Conservation (phyloP, 2,888 invertebrate species). For the Eubasilissa splendida region DNA sequence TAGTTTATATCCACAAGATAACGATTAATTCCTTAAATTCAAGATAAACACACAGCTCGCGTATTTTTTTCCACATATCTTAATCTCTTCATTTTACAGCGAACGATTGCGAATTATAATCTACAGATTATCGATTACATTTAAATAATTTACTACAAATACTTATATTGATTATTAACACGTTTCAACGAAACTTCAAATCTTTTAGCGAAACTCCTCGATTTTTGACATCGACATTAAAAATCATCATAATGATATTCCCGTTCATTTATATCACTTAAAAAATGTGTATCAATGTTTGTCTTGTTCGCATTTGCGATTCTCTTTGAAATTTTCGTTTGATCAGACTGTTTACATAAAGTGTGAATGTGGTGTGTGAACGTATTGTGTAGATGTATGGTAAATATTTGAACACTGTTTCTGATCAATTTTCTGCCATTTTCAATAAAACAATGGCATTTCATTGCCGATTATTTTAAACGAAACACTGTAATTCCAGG, state of each 20-base stretch:
- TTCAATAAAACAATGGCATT: background rate
- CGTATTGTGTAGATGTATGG: background rate
- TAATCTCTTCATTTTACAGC: too few relatives aligned
- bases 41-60: background rate
- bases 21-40: constrained; percentile 1
- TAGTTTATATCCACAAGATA: constrained; percentile 1
- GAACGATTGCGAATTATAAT: too few relatives aligned
- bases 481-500: background rate
- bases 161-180: too few relatives aligned
- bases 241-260: constrained; percentile 2
- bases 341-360: constrained; percentile 7
- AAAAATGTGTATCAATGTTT: constrained; percentile 17
- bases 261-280: background rate
- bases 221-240: background rate
- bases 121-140: too few relatives aligned
- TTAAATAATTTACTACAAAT: too few relatives aligned
- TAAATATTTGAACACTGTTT: constrained; percentile 7
- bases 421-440: constrained; percentile 1
- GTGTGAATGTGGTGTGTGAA: background rate
- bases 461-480: background rate
- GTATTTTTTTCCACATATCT: background rate
- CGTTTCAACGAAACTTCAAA: background rate
- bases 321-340: background rate
- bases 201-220: background rate
- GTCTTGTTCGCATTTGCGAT: constrained; percentile 2